Base-by-base conservation (phyloP, 2,113 vertebrate genomes). In the Larimichthys polyactis region DNA sequence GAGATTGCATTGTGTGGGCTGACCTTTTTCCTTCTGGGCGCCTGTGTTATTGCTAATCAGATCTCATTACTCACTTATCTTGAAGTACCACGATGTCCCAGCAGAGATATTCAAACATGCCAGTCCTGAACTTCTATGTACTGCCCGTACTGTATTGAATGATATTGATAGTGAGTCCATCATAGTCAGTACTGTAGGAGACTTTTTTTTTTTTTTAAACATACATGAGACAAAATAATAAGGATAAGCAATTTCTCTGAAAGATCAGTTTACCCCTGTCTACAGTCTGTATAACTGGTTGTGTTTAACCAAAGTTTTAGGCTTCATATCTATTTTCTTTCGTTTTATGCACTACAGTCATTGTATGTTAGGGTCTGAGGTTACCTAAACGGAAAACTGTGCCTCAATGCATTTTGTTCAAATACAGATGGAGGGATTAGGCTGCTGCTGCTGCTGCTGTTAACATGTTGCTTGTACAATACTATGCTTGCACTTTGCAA, bases 11-110 rank as follows among this genome's bases (percentile, higher is more conserved):
- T 20, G 24, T 22, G 62, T 11, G 8, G 22, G n/a, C n/a, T 70
- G 81, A 81, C 76, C 48, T 71, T 58, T 68, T 71, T 83, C 48
- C 48, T 64, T 36, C 11, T 29, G 3, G 5, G 10, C 60, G 59
- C 22, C 49, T n/a, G 43, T 20, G 29, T 77, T 60, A 60, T 14
- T 17, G 19, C 40, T 29, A 52, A 46, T 70, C 46, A 22, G 14
- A 14, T 83, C 54, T 71, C 4, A 17, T 15, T 8, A 44, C 59
- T 78, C 66, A 15, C 46, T 60, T 36, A 59, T 84, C 52, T 75
- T 51, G 27, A 27, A 29, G 57, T 55, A 27, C 29, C 43, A 14
- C 7, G 36, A 40, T 12, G 43, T 29, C 68, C 72, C n/a, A 27
- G n/a, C 17, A 1, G 46, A 48, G 15, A 54, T 19, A 12, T 60